A percentile compares a stretch with the other conserved stretches of the same genome.
These are phyloP conservation scores for Pocillopora damicornis DNA, from an alignment of 64 coral and sea anemone species.

Conservation along the genomic window DNA sequence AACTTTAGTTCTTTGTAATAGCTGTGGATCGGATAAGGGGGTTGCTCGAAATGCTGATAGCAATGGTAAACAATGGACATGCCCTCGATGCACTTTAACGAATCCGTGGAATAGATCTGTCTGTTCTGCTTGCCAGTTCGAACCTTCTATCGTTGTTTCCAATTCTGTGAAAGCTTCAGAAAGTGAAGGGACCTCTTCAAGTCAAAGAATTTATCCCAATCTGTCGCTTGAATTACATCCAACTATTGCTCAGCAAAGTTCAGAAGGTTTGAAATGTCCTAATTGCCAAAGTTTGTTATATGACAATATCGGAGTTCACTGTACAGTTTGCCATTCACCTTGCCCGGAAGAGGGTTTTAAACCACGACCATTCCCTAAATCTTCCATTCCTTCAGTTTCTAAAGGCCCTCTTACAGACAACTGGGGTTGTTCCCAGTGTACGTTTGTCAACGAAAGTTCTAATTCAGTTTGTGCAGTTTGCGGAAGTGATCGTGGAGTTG, in stretches of 20 bases:
- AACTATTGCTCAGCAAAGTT: conserved; percentile 52
- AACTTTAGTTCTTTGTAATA: conserved; percentile 52
- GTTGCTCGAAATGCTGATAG: not conserved
- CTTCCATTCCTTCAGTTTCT: conserved; percentile 54
- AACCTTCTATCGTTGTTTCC: conserved; percentile 10
- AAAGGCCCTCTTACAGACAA: not conserved
- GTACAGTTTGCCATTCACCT: conserved; percentile 68
- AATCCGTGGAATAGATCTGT: conserved; percentile 32
- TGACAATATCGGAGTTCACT: conserved; percentile 67
- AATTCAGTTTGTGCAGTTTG: conserved; percentile 51
- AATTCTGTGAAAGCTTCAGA: not conserved
- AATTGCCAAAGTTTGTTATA: conserved; percentile 89
- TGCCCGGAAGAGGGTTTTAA: conserved; percentile 86
- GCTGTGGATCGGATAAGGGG: conserved; percentile 50
- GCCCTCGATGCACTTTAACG: conserved; percentile 59
- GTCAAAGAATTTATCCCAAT: conserved; percentile 40
- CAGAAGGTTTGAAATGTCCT: conserved; percentile 73
- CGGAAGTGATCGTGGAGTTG: conserved; percentile 10
- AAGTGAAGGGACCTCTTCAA: not conserved
- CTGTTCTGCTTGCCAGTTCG: conserved; percentile 64
- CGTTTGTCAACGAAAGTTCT: conserved; percentile 57
- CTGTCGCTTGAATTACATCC: conserved; percentile 69
- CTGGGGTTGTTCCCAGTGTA: conserved; percentile 77
- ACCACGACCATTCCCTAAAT: conserved; percentile 88
- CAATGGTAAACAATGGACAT: conserved; percentile 63